Base-by-base conservation (phyloP, 1,140 invertebrate species). In the Drosophila azteca region DNA sequence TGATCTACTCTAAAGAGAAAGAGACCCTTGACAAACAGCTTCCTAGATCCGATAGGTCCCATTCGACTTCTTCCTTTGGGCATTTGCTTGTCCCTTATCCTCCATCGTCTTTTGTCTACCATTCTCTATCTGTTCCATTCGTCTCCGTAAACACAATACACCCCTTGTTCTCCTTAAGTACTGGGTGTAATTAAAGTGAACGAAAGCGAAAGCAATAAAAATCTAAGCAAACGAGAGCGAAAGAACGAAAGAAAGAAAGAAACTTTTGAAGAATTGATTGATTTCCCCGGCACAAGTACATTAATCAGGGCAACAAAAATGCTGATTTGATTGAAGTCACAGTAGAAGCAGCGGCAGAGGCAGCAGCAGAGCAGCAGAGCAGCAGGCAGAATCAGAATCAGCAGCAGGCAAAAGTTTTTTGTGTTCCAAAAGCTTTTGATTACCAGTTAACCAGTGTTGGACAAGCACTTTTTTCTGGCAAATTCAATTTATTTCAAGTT, bases 401-500 rank as follows among this genome's bases (percentile, higher is more conserved):
- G 24, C 4, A 67, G 66, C 52, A 77, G 59, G 54, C 53, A 65
- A 72, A 72, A 76, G 41, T 76, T 76, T 77, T 54, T 35, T 29
- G 6, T 39, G 59, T 51, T 46, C 50, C 58, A 53, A 68, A 58
- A 50, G 60, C 67, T 46, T 76, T 81, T 85, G 81, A 84, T 84
- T 84, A 81, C 67, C 77, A 83, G 81, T 77, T 78, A 81, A 49
- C 17, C 69, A 78, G 68, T 81, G 45, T 58, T 43, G 45, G 44
- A 29, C 31, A 41, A 68, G 67, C 58, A 79, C 54, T 61, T 65
- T 68, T 78, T 79, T 82, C 49, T 35, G 80, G 67, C 80, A 83
- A 83, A 84, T 83, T 83, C 79, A 83, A 83, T 83, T 83, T 83
- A 83, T 83, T 84, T 83, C 79, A 67, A 83, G 79, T 76, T 79